Base-by-base conservation (phyloP, 92 coral and sea anemone genomes). In the Porites cylindrica region DNA sequence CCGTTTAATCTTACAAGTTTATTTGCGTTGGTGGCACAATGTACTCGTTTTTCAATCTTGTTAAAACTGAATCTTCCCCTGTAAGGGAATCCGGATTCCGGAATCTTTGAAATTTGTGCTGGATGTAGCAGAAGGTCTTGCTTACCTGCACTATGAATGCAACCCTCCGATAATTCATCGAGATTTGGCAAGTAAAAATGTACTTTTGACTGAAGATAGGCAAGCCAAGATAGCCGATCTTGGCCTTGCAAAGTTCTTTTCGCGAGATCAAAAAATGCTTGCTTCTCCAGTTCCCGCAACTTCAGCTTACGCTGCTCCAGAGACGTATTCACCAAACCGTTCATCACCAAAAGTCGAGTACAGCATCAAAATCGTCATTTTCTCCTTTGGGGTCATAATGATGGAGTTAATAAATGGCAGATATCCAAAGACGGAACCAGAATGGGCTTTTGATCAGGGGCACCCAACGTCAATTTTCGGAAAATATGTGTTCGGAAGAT, bases 181-280 rank as follows among this genome's bases (percentile, higher is more conserved):
- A n/a, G 91, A 88, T 19, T 66, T 88, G 59, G 87, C 91, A 4
- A 65, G 88, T 60, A 88, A 88, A 60, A 88, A 88, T 56, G 71
- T 88, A 38, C 75, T 88, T 24, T 26, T 88, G 29, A 88, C 91
- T 47, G 50, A 29, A 24, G 71, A 75, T 7, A 66, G 82, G 69
- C 76, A 80, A 76, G 91, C 91, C 32, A 88, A 88, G 83, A 88
- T 88, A 29, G 91, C 91, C 47, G 91, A 88, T 75, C 76, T 88
- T 6, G 91, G 91, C 11, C 65, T 88, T 68, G 91, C 91, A 14
- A 88, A 82, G 82, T 76, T 74, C 8, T 82, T 82, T 80, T 50
- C 87, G 10, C 54, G 76, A 1, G 70, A 59, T 51, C 10, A 53
- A 50, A 20, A 29, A 74, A 82, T 64, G 68, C 72, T 81, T 75